Evolutionary conservation across 2,888 invertebrate species (phyloP), one percentile per base, ranked within the genome.

Genomic region (Latheticus oryzae): DNA sequence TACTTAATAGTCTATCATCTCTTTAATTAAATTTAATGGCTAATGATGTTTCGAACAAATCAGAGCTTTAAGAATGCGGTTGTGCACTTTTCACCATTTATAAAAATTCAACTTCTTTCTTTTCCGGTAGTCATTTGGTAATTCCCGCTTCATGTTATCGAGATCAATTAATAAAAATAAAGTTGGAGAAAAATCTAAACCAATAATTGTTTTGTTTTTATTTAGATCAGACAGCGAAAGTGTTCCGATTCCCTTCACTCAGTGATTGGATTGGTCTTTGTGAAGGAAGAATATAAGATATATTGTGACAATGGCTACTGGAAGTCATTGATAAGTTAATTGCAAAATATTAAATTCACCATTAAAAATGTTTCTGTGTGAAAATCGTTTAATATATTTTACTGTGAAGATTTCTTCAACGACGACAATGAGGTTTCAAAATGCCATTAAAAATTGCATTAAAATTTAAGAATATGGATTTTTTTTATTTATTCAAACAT

Each of bases 171-270:
- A 13, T 42, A 8, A 24, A 2, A n/a, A n/a, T n/a, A n/a, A n/a
- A n/a, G n/a, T n/a, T 19, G 11, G 5, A 53, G 28, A 32, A 32
- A 19, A 12, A 43, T 42, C 33, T 54, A 13, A 58, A 54, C 32
- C 15, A 37, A 47, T 24, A 35, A 33, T 47, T 47, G 12, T 9
- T 12, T 42, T 56, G 24, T 13, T 50, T 61, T 55, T 53, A 45
- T 47, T 32, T 58, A 58, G 54, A 61, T 45, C 40, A 43, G 38
- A 30, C 43, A 51, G 61, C 51, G 61, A 61, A 61, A 61, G 61
- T 61, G 55, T 47, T 48, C 51, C 23, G 45, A 61, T 54, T 47
- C 61, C 61, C 58, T 61, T 61, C 61, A 61, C 61, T 56, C 19
- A 33, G 57, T 33, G 57, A 60, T 35, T 60, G 60, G 42, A 32